These are phyloP conservation scores for Caenorhabditis angaria DNA, from an alignment of 2,888 invertebrate genomes.

Conservation along the genomic window DNA sequence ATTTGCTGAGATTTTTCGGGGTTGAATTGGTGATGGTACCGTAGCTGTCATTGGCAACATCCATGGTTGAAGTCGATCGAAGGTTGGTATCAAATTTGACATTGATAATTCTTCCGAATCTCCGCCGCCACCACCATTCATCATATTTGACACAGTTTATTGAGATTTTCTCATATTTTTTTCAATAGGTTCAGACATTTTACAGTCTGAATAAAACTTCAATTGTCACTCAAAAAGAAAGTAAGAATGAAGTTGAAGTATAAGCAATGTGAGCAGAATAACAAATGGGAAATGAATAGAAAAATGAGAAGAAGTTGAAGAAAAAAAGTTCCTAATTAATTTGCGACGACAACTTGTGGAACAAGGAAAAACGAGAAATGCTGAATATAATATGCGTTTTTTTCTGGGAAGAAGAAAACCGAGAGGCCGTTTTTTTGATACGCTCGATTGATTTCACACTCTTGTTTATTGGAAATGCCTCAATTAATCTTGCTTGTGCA, in stretches of 20 bases:
- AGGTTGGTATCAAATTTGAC: conserved; percentile 44
- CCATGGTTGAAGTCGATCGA: conserved; percentile 62
- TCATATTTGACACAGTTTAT: conserved; percentile 9
- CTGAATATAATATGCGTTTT: background rate
- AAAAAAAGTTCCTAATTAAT: background rate
- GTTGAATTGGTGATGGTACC: conserved; percentile 58
- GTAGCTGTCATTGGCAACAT: conserved; percentile 61
- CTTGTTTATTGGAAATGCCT: background rate
- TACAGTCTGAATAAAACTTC: too few relatives aligned
- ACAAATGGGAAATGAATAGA: background rate
- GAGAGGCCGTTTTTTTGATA: background rate
- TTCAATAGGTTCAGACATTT: conserved; percentile 28
- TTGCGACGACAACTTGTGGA: background rate
- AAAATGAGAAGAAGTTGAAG: background rate
- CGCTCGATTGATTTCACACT: background rate
- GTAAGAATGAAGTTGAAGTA: too few relatives aligned
- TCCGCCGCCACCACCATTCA: conserved; percentile 39
- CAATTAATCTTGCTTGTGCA: background rate
- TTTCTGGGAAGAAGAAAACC: background rate
- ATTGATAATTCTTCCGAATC: conserved; percentile 22
- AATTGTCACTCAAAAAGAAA: too few relatives aligned
- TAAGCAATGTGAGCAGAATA: conserved; percentile 1
- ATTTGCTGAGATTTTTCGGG: conserved; percentile 43
- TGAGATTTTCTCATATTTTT: conserved; percentile 18
- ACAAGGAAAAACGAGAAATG: background rate